Percentiles rank a stretch among this genome's conserved stretches.
Conservation (phyloP, 2,888 invertebrate species). For the Apocheima hispidaria region DNA sequence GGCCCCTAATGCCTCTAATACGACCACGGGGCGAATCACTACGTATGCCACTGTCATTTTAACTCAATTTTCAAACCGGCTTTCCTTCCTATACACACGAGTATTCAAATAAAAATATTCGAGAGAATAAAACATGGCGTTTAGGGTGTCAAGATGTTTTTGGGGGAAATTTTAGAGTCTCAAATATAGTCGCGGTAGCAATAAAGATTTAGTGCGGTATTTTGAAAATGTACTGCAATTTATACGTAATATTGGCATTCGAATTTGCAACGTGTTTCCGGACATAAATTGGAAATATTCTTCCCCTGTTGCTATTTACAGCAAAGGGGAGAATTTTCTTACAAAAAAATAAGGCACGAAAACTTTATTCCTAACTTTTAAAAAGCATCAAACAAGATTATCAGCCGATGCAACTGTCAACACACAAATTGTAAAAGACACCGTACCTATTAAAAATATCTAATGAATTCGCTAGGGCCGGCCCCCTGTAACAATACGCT, state of each 20-base stretch:
- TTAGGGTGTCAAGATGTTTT: slow-evolving; percentile 77
- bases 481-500: slow-evolving; percentile 76
- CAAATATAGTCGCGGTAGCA: slow-evolving; percentile 74
- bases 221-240: slow-evolving; percentile 56
- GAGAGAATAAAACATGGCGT: slow-evolving; percentile 76
- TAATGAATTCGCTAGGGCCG: slow-evolving; percentile 71
- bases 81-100: slow-evolving; percentile 45
- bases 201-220: slow-evolving; percentile 71
- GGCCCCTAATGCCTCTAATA: slow-evolving; percentile 83
- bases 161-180: slow-evolving; percentile 67
- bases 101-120: slow-evolving; percentile 80
- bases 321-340: not conserved
- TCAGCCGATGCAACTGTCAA: slow-evolving; percentile 62
- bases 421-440: slow-evolving; percentile 80
- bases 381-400: not conserved
- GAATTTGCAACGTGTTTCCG: slow-evolving; percentile 39
- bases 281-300: slow-evolving; percentile 35
- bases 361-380: not conserved
- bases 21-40: slow-evolving; percentile 84
- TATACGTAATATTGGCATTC: slow-evolving; percentile 39
- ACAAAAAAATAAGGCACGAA: not conserved
- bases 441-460: slow-evolving; percentile 67
- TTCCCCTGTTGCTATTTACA: slow-evolving; percentile 19
- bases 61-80: slow-evolving; percentile 82
- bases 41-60: slow-evolving; percentile 85